Percentiles rank a stretch among this genome's conserved stretches.
phyloP scores from a whole-genome alignment of 2,113 vertebrate genomes.

The Crotalus viridis region DNA sequence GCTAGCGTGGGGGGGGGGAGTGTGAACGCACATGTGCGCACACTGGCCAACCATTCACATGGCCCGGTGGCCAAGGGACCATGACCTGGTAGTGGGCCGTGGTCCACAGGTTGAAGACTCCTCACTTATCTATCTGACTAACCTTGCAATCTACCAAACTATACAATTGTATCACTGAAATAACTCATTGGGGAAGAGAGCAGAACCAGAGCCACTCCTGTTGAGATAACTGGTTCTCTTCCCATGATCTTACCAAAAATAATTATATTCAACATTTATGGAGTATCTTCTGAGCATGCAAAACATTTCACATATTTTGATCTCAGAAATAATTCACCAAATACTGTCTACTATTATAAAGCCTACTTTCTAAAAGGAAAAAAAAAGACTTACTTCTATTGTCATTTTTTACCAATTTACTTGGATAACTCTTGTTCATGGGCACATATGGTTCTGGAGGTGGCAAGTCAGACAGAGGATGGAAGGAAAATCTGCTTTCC shows the following conservation, averaged over 20 bases:
- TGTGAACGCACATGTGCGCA: too few relatives aligned
- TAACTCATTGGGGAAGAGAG: not conserved
- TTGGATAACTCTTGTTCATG: constrained; percentile 89
- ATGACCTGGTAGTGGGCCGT: too few relatives aligned
- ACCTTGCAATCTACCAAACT: not conserved
- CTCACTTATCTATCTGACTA: not conserved
- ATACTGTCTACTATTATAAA: not conserved
- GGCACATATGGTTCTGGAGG: constrained; percentile 89
- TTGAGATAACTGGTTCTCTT: not conserved
- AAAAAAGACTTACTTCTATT: constrained; percentile 80
- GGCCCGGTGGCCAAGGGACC: too few relatives aligned
- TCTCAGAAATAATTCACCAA: not conserved
- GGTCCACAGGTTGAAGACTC: too few relatives aligned
- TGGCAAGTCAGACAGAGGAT: constrained; percentile 90
- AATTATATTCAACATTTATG: not conserved
- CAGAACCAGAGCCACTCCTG: not conserved
- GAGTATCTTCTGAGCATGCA: not conserved
- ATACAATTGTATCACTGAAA: not conserved
- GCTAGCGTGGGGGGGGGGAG: too few relatives aligned
- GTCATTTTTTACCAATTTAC: constrained; percentile 85
- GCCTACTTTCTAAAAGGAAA: not conserved
- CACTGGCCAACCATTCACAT: too few relatives aligned
- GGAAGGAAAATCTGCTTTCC: constrained; percentile 93
- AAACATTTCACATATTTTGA: not conserved
- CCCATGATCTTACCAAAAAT: not conserved